These are phyloP conservation scores for Microhierax caerulescens DNA, from an alignment of 2,797 vertebrate species.

Conservation along the genomic window DNA sequence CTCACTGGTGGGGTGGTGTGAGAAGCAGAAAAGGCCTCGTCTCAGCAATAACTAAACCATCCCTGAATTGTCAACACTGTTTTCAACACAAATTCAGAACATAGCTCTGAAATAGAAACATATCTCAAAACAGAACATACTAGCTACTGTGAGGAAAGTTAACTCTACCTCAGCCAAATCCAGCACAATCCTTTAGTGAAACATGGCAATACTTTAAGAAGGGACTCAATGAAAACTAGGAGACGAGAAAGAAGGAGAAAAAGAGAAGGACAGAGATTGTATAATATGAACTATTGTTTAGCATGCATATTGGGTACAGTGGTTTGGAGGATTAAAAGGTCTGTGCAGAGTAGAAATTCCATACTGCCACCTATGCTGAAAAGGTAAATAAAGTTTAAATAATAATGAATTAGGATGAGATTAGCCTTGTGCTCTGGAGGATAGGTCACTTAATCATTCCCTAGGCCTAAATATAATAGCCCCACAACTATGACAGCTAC, in stretches of 20 bases:
- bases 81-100: too few relatives aligned
- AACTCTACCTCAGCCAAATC: not conserved
- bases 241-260: not conserved
- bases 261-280: not conserved
- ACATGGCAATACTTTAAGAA: not conserved
- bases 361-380: not conserved
- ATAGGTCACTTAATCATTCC: not conserved
- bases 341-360: not conserved
- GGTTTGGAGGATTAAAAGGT: not conserved
- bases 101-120: too few relatives aligned
- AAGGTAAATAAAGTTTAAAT: not conserved
- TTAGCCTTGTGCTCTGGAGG: not conserved
- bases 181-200: not conserved
- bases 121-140: too few relatives aligned
- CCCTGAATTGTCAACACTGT: too few relatives aligned
- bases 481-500: rapidly evolving
- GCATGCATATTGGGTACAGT: not conserved
- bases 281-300: not conserved
- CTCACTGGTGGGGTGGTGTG: too few relatives aligned
- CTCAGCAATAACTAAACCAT: too few relatives aligned
- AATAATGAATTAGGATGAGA: not conserved
- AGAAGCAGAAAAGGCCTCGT: too few relatives aligned
- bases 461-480: not conserved
- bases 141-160: not conserved
- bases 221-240: not conserved